Evolutionary conservation across 1,140 invertebrate species (phyloP).

Genomic region (Zaprionus camerounensis): DNA sequence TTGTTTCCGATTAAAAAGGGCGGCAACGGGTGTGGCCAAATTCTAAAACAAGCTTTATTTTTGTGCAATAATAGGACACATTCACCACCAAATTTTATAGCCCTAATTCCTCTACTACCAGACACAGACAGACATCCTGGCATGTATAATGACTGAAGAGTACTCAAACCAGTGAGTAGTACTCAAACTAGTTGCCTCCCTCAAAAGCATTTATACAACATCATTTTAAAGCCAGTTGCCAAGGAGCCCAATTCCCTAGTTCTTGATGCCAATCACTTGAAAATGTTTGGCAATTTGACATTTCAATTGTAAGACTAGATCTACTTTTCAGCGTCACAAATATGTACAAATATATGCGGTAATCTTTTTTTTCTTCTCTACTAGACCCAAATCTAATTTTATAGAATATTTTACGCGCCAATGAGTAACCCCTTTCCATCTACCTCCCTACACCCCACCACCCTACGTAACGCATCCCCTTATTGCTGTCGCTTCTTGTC

Average conservation of each 20-base stretch:
- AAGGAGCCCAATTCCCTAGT: slow-evolving; percentile 22
- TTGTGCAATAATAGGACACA: too few species aligned
- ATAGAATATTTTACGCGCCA: slow-evolving; percentile 51
- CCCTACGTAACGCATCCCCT: background rate
- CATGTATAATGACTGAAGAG: too few species aligned
- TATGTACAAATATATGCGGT: background rate
- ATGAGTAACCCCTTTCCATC: slow-evolving; percentile 12
- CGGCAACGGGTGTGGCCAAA: too few species aligned
- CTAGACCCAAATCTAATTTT: slow-evolving; percentile 32
- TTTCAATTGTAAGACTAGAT: slow-evolving; percentile 29
- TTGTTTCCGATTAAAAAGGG: too few species aligned
- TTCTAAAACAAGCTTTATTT: too few species aligned
- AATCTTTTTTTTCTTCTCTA: slow-evolving; percentile 7
- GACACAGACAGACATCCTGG: too few species aligned
- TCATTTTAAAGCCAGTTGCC: background rate
- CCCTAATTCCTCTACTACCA: too few species aligned
- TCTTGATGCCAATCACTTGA: slow-evolving; percentile 37
- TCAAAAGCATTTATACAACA: background rate
- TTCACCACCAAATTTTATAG: too few species aligned
- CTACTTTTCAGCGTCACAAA: slow-evolving; percentile 9
- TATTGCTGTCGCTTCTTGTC: slow-evolving; percentile 35
- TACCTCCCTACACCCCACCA: background rate
- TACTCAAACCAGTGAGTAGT: background rate
- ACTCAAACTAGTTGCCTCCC: background rate
- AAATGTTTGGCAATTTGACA: slow-evolving; percentile 37